These are phyloP conservation scores for Varecia variegata DNA, from an alignment of 2,797 vertebrate species.

Conservation along the genomic window DNA sequence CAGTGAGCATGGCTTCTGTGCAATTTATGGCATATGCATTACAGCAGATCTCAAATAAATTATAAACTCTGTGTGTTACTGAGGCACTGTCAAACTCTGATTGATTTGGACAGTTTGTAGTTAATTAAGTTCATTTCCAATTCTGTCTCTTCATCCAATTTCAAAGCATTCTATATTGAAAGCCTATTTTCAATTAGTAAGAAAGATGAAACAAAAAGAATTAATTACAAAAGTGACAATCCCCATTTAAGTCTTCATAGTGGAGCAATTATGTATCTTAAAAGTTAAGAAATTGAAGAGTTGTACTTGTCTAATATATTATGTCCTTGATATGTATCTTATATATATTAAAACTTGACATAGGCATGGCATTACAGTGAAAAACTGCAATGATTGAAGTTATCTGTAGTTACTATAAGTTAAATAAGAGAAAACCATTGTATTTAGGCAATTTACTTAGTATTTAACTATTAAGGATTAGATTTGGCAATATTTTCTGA, in stretches of 20 bases:
- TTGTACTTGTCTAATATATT: constrained; percentile 83
- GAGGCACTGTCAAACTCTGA: constrained; percentile 82
- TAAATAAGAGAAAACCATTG: constrained; percentile 49
- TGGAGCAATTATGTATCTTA: constrained; percentile 84
- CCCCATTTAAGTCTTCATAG: constrained; percentile 83
- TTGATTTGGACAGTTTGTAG: constrained; percentile 87
- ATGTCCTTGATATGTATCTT: constrained; percentile 74
- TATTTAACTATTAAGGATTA: constrained; percentile 17
- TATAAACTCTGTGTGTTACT: constrained; percentile 82
- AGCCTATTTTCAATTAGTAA: constrained; percentile 87
- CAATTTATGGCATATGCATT: constrained; percentile 80
- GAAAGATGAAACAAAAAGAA: constrained; percentile 87
- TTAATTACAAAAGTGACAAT: constrained; percentile 87
- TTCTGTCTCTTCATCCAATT: constrained; percentile 84
- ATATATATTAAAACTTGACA: constrained; percentile 69
- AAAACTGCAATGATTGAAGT: neutral
- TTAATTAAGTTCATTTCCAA: constrained; percentile 89
- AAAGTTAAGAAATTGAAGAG: constrained; percentile 82
- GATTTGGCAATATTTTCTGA: constrained; percentile 31
- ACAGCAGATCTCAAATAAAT: constrained; percentile 81
- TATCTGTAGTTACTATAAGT: constrained; percentile 39
- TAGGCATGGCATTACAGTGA: neutral
- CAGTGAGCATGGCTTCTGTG: constrained; percentile 76
- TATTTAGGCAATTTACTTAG: neutral
- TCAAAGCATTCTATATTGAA: constrained; percentile 85